phyloP scores from a whole-genome alignment of 1,140 invertebrate species.

The Brachionus manjavacas region DNA sequence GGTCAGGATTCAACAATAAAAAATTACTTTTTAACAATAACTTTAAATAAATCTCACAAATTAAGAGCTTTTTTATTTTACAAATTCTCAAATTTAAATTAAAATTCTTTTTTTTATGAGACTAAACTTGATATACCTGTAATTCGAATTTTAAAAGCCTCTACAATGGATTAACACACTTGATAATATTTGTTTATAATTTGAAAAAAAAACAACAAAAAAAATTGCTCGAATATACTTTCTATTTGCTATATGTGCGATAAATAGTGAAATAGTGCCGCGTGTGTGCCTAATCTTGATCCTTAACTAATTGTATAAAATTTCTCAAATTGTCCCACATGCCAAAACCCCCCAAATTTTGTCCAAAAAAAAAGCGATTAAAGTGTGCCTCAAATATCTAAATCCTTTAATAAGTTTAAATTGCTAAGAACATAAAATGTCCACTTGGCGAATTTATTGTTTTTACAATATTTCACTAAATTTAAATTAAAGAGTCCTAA shows the following conservation, averaged over 20 bases:
- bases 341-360: not conserved
- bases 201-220: not conserved
- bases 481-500: not conserved
- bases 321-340: not conserved
- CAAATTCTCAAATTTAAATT: not conserved
- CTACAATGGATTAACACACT: conserved; percentile 30
- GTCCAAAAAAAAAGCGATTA: not conserved
- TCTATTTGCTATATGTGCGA: not conserved
- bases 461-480: not conserved
- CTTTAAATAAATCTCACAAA: not conserved
- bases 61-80: not conserved
- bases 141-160: conserved; percentile 17
- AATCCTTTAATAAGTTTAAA: conserved; percentile 34
- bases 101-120: not conserved
- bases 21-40: conserved; percentile 7
- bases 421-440: conserved; percentile 10
- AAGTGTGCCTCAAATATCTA: not conserved
- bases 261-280: not conserved
- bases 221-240: not conserved
- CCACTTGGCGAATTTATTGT: conserved; percentile 19
- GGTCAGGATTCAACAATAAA: not conserved
- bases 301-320: conserved; percentile 13
- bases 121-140: conserved; percentile 32
- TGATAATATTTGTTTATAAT: conserved; percentile 38
- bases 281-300: not conserved